A percentile compares a stretch with the other conserved stretches of the same genome.
These are phyloP conservation scores for Hoplodrina blanda DNA, from an alignment of 2,888 invertebrate genomes.

Conservation along the genomic window DNA sequence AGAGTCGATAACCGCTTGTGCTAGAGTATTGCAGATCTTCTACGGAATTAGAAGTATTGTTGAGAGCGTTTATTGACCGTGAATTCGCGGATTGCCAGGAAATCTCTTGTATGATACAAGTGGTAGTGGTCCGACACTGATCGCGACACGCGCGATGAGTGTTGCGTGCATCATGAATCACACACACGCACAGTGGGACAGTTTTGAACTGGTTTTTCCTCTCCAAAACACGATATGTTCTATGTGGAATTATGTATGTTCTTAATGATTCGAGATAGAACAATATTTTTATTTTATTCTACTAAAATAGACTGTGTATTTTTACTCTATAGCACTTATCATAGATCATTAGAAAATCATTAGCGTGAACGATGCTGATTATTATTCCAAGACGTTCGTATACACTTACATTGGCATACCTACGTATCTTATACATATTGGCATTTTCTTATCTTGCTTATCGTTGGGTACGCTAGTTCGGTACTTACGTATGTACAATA, in stretches of 20 bases:
- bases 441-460: conserved; percentile 55
- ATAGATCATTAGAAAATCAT: conserved; percentile 52
- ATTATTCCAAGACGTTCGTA: conserved; percentile 33
- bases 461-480: conserved; percentile 41
- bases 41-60: conserved; percentile 59
- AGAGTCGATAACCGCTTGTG: conserved; percentile 52
- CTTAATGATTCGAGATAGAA: conserved; percentile 2
- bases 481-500: conserved; percentile 40
- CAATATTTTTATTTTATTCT: conserved; percentile 19
- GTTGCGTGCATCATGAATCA: conserved; percentile 46
- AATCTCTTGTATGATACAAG: conserved; percentile 46
- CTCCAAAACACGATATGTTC: conserved; percentile 43
- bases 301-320: conserved; percentile 20
- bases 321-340: conserved; percentile 22
- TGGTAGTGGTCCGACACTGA: conserved; percentile 26
- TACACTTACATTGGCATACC: neutral
- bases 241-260: conserved; percentile 7
- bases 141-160: conserved; percentile 28
- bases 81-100: conserved; percentile 56
- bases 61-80: conserved; percentile 64
- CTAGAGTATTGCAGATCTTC: conserved; percentile 26
- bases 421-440: conserved; percentile 35
- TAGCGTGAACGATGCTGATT: conserved; percentile 40
- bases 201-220: conserved; percentile 55
- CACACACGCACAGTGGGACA: conserved; percentile 25